Evolutionary conservation across 2,888 invertebrate genomes (phyloP).

Genomic region (Sinodicranocentrus sp.): DNA sequence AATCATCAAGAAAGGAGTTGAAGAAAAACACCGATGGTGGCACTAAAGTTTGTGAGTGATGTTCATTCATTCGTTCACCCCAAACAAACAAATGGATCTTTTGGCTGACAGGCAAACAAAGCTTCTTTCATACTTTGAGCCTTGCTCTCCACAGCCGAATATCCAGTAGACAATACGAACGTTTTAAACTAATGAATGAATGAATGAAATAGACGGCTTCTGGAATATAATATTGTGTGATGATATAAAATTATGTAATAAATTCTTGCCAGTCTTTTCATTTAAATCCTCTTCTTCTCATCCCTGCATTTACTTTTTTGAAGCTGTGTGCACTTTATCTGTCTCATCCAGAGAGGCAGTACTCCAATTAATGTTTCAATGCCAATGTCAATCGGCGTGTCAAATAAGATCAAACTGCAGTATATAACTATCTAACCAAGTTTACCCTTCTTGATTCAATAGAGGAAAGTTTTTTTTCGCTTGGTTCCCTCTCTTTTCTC

Average conservation of each 20-base stretch:
- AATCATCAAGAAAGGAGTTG: constrained; percentile 28
- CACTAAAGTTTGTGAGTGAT: no score
- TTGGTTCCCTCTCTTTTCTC: constrained; percentile 25
- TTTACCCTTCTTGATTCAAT: neutral
- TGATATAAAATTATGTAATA: constrained; percentile 42
- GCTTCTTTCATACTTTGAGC: neutral
- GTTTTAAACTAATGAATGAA: constrained; percentile 38
- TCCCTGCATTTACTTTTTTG: neutral
- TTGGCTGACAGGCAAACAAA: constrained; percentile 47
- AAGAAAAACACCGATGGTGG: neutral
- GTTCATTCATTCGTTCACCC: neutral
- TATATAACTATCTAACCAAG: no score
- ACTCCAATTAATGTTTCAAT: constrained; percentile 24
- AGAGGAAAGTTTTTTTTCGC: neutral
- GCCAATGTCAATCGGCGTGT: constrained; percentile 52
- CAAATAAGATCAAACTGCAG: constrained; percentile 30
- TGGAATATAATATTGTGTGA: constrained; percentile 31
- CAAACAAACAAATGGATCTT: neutral
- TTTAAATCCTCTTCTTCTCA: neutral
- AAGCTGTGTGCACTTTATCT: constrained; percentile 44
- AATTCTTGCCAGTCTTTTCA: constrained; percentile 25
- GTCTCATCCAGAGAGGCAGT: constrained; percentile 26
- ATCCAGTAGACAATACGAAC: constrained; percentile 36
- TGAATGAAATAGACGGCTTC: constrained; percentile 30
- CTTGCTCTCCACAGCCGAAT: neutral